Base-by-base conservation (phyloP, 2,113 vertebrate genomes). In the Amphiprion ocellaris region DNA sequence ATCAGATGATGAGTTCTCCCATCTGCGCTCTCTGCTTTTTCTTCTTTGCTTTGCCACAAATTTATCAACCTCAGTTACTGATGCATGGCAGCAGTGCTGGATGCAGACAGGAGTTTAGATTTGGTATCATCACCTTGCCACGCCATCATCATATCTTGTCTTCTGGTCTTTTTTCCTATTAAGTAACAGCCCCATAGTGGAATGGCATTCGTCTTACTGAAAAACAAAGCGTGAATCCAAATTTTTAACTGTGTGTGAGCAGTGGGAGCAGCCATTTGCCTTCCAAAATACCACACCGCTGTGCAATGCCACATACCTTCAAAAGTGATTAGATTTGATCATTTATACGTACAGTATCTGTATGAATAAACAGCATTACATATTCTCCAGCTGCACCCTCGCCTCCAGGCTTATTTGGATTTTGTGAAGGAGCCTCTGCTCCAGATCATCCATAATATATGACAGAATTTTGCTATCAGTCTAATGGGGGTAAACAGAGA, bases 1-100 rank as follows among this genome's bases (percentile, higher is more conserved):
- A 89, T 91, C 92, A 90, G 87, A 93, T 90, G 88, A 92, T 93
- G 90, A 92, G 89, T 88, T 90, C 77, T 89, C 86, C 92, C 84
- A 87, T 88, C 88, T 84, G 79, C 72, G 63, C 73, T 69, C 87
- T 64, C 69, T 61, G 52, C 74, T 84, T 81, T 81, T 88, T 89
- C 76, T 63, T 81, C 74, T 87, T 81, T 67, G 73, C 87, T 84
- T 83, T 85, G 69, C 87, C 77, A 39, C 81, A 74, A 75, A 85
- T 85, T 74, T 87, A 88, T 87, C 81, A 37, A 84, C 80, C 71
- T 59, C 10, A 17, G 79, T 60, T 79, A 75, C 78, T 84, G 86
- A 88, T 87, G 85, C 77, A 82, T 72, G 81, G 79, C 80, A 79
- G 77, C 79, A 37, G 67, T 30, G 6, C 72, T 30, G 26, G 79